Evolutionary conservation across 2,888 invertebrate species (phyloP), one percentile per base, ranked within the genome.

Genomic region (Stratiomys singularior): DNA sequence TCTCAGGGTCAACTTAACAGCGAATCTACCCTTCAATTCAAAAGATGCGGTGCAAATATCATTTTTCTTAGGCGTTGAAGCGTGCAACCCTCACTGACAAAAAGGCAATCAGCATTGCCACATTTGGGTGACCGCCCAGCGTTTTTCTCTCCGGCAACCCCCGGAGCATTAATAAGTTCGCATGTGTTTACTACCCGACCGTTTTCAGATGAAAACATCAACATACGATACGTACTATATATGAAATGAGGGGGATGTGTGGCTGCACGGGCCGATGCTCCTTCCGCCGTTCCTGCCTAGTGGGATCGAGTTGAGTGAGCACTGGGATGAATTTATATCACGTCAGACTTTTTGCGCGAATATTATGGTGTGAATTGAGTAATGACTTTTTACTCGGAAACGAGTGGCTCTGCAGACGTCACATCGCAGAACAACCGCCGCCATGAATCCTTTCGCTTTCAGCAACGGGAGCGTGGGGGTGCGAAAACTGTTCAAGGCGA

Each of bases 31-130:
- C 60, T 25, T 60, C 15, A 25, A 63, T 47, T 47, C 25, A 25
- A 30, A 56, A n/a, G 64, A 23, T 44, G 79, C 25, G 74, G 76
- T 78, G 76, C 78, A 77, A 79, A 76, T 83, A 83, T 85, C 83
- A 83, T 84, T 84, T 83, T 83, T 81, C 81, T 82, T 82, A 85
- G 85, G 86, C 86, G 86, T 84, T 85, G 85, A 86, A 85, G 86
- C 85, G 84, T 85, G 83, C 84, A 85, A 85, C 84, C 84, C 84
- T 77, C 69, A 25, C 77, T 71, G 77, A 77, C 44, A 77, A 77
- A 77, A 77, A 77, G 77, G 69, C 77, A 77, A 77, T 67, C 67
- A 60, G 37, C 74, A 74, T 37, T 37, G 74, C 74, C 74, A 60
- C 69, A 46, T 69, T 69, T 47, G 46, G 69, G 69, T 69, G 69